phyloP scores from a whole-genome alignment of 2,888 invertebrate species.

The Tribolium freemani region DNA sequence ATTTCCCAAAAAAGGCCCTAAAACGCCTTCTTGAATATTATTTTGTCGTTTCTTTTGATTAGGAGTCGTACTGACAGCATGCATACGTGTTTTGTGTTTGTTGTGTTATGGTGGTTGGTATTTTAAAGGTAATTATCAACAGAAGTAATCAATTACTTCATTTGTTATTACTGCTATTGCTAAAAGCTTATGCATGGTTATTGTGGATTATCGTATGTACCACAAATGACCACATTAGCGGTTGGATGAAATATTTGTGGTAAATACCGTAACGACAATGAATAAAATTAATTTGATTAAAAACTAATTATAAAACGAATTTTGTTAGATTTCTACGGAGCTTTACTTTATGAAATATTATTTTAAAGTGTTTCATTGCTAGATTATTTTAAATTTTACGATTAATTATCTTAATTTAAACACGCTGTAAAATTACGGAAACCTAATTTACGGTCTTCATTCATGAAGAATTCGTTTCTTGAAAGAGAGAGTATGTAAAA shows the following conservation, averaged over 20 bases:
- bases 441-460: constrained; percentile 6
- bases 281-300: neutral
- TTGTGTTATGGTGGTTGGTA: constrained; percentile 52
- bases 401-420: constrained; percentile 42
- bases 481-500: neutral
- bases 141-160: constrained; percentile 30
- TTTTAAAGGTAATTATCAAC: constrained; percentile 51
- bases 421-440: constrained; percentile 14
- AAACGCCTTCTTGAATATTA: constrained; percentile 23
- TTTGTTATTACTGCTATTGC: constrained; percentile 59
- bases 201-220: constrained; percentile 44
- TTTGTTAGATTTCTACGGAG: neutral
- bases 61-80: constrained; percentile 50
- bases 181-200: constrained; percentile 55
- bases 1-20: constrained; percentile 25
- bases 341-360: neutral
- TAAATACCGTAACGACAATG: neutral
- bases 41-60: constrained; percentile 36
- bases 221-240: constrained; percentile 3
- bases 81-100: constrained; percentile 49
- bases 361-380: neutral
- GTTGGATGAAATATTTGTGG: constrained; percentile 15
- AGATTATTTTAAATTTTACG: constrained; percentile 31
- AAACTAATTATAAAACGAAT: constrained; percentile 1
- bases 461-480: constrained; percentile 25